Conservation (phyloP, 1,140 invertebrate genomes). For the Polypedilum vanderplanki region DNA sequence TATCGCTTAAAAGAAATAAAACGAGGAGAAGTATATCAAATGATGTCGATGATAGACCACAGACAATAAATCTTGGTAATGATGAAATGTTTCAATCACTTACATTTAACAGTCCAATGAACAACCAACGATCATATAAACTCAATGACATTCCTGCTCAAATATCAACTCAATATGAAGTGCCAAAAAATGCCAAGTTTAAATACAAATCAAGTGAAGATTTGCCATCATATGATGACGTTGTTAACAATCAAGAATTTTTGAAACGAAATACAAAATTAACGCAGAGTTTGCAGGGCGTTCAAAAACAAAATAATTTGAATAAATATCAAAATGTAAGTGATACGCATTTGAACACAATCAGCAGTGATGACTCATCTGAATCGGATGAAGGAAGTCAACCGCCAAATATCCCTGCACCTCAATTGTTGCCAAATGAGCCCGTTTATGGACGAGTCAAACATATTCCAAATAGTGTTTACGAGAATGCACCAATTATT, state of each 20-base stretch:
- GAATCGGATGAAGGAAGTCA: neutral
- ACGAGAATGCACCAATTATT: conserved; percentile 21
- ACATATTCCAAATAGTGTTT: neutral
- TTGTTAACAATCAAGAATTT: conserved; percentile 29
- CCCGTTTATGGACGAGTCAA: neutral
- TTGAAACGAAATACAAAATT: conserved; percentile 32
- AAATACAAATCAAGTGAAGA: conserved; percentile 29
- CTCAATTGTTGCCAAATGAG: neutral
- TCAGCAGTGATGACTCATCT: neutral
- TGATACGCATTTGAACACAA: neutral
- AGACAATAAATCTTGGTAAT: conserved; percentile 38
- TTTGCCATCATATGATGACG: conserved; percentile 34
- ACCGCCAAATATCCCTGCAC: conserved; percentile 20
- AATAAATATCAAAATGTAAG: neutral
- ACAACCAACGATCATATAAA: conserved; percentile 33
- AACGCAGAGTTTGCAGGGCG: conserved; percentile 30
- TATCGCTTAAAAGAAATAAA: conserved; percentile 32
- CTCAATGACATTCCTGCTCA: conserved; percentile 32
- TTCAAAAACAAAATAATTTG: conserved; percentile 30
- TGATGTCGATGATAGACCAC: conserved; percentile 35
- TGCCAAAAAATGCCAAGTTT: neutral
- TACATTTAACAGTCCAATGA: conserved; percentile 40
- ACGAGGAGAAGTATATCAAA: conserved; percentile 26
- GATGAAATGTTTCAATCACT: conserved; percentile 40
- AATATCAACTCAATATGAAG: conserved; percentile 31